Evolutionary conservation across 2,113 vertebrate genomes (phyloP).

Genomic region (Tupaia tana): DNA sequence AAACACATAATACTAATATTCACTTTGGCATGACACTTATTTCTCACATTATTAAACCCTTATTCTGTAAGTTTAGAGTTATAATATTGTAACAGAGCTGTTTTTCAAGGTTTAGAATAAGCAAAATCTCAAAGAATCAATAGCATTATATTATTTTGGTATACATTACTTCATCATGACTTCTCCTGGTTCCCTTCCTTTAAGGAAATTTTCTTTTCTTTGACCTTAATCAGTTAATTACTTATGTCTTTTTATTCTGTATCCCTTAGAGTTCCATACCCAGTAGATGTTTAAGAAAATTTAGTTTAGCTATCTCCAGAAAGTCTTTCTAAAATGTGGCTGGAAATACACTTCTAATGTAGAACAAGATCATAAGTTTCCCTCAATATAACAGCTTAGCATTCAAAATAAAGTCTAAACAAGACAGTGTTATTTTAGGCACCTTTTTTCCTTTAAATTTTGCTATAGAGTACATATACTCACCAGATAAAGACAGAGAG

Average conservation of each 20-base stretch:
- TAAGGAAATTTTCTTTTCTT: background rate
- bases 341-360: background rate
- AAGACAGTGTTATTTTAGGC: background rate
- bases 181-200: background rate
- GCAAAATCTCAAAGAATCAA: background rate
- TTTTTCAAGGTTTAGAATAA: background rate
- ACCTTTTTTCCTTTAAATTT: background rate
- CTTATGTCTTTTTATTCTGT: background rate
- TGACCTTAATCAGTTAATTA: background rate
- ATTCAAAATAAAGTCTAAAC: background rate
- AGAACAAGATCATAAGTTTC: background rate
- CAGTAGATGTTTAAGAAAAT: background rate
- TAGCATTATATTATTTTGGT: background rate
- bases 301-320: background rate
- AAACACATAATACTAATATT: background rate
- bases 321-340: background rate
- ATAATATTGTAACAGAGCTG: background rate
- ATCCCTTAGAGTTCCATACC: background rate
- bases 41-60: background rate
- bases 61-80: conserved; percentile 1
- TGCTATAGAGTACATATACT: too few species aligned
- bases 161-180: background rate
- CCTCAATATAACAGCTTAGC: background rate
- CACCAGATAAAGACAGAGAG: too few species aligned
- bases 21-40: background rate